Base-by-base conservation (phyloP, 2,888 invertebrate genomes). In the Stomorhina lunata region DNA sequence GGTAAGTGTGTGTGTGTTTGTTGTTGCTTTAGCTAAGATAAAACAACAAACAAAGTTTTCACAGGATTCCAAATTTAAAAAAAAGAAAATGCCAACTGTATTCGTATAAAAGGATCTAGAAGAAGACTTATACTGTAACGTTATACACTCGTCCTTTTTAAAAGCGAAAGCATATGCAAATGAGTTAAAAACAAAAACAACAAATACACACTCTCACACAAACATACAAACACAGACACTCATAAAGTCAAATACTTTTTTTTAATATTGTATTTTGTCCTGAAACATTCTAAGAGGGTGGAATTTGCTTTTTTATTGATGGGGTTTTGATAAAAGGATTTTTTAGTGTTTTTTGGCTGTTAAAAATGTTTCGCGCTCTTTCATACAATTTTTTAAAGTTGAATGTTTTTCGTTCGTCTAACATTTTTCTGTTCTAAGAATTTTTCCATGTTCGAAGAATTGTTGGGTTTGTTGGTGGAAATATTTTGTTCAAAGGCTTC, bases 321-420 rank as follows among this genome's bases (percentile, higher is more conserved):
- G 71, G 75, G 71, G 75, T 71, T 79, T 68, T 79, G 71, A 71
- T 79, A 82, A 82, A 82, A 82, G 82, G 82, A 82, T 82, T 82
- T 82, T 82, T 79, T 57, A 45, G 72, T 20, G 32, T 29, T 25
- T 34, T 66, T 69, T 53, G 61, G 82, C 40, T 72, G 69, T 73
- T 80, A 81, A 78, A 22, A 17, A 22, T 37, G n/a, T 34, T 55
- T 53, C 50, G 55, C 57, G 55, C 55, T 71, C 50, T 65, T 61
- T 61, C 75, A 84, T 84, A 86, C 86, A 87, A 87, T 87, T 87
- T 87, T 86, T 68, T 86, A 84, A 68, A 73, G 79, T 66, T 79
- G 65, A 48, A 55, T 65, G 55, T 20, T 71, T 57, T 48, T 32
- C 53, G 53, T 63, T 69, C 15, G 22, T 22, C 20, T 37, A 37